Evolutionary conservation across 2,113 vertebrate genomes (phyloP).

Genomic region (Falco punctatus): DNA sequence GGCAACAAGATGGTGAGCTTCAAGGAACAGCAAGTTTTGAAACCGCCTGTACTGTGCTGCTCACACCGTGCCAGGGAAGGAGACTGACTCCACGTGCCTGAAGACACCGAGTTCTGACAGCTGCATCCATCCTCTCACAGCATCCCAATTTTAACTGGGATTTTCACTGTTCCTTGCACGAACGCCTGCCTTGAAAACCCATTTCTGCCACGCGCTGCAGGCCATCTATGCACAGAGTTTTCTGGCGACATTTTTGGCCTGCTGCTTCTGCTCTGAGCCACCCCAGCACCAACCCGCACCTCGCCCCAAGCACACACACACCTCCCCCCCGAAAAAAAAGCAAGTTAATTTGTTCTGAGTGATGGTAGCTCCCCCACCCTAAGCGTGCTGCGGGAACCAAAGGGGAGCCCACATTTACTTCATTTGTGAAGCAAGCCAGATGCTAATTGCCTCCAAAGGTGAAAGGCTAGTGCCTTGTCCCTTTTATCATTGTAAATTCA

Average conservation of each 20-base stretch:
- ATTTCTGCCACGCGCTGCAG: background rate
- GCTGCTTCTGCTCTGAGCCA: background rate
- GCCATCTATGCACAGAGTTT: background rate
- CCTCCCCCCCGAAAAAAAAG: background rate
- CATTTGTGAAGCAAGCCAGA: conserved; percentile 58
- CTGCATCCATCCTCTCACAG: background rate
- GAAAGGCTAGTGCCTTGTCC: conserved; percentile 58
- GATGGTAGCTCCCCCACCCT: conserved; percentile 44
- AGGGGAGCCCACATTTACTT: conserved; percentile 64
- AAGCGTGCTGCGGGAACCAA: conserved; percentile 59
- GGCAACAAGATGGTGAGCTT: background rate
- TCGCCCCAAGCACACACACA: background rate
- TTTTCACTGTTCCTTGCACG: background rate
- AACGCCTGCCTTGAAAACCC: background rate
- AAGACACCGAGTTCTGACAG: background rate
- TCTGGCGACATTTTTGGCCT: background rate
- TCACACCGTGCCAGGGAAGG: rapidly evolving
- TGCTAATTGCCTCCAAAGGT: conserved; percentile 68
- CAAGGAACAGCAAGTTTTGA: background rate
- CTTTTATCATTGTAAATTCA: conserved; percentile 64
- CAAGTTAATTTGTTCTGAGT: background rate
- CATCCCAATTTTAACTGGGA: background rate
- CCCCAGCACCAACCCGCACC: background rate
- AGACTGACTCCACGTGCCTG: background rate
- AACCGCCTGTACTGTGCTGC: background rate